Base-by-base conservation (phyloP, 2,113 vertebrate genomes). In the Leptosomus discolor region DNA sequence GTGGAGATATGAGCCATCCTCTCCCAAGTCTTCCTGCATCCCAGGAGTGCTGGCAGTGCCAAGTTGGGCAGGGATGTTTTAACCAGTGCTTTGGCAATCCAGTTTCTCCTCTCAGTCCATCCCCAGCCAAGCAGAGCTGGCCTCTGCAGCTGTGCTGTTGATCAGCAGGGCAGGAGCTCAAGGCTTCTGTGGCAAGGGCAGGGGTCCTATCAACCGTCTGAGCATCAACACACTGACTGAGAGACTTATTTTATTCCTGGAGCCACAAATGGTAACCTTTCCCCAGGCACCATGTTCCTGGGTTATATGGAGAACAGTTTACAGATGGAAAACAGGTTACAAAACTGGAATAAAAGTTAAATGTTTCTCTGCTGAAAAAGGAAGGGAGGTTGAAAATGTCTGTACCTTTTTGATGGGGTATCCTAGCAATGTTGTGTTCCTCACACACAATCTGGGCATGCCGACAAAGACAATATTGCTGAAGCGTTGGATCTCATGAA, bases 401-500 rank as follows among this genome's bases (percentile, higher is more conserved):
- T 65, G 22, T 95, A 98, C 97, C 97, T 94, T 97, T 93, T 88
- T 93, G 53, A 98, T 0, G 0, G 81, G 77, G 70, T 86, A 97
- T 39, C 97, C 79, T 0, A 75, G 69, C 30, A 97, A 45, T 2
- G 5, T 37, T 2, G 95, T 97, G 61, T 96, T 60, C 39, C 92
- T 97, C 80, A 97, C 73, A 6, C 96, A 97, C 16, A 56, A 0
- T 22, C 85, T 88, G 60, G 96, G 77, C 1, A 97, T 0, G 0
- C 97, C 97, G 3, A 97, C 70, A 1, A 26, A 73, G 30, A 97
- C 46, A 1, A 97, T 84, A 5, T 96, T 97, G 95, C 96, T 97
- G 88, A 97, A 96, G 18, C 84, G 95, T 23, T 98, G 97, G 2
- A 92, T 95, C 64, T 97, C 97, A 0, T 97, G 97, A 48, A 97